These are phyloP conservation scores for Halcyon malimbica DNA, from an alignment of 2,113 vertebrate genomes.

Conservation along the genomic window DNA sequence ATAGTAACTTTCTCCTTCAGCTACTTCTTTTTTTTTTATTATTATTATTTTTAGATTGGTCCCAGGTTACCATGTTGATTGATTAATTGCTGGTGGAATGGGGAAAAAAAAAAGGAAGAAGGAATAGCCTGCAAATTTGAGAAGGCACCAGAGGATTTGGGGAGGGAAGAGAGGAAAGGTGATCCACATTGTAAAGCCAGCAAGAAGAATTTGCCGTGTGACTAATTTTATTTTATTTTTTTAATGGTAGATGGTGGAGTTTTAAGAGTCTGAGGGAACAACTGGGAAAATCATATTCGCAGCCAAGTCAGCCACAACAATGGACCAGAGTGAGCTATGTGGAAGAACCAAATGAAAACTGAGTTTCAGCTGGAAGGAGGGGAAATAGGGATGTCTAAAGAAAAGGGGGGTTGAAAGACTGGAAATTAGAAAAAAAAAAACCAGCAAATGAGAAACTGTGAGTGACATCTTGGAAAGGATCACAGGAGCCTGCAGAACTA, in stretches of 20 bases:
- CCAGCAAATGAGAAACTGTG: background rate
- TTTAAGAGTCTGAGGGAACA: background rate
- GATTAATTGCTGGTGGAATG: background rate
- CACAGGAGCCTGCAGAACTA: accelerated
- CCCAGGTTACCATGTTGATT: background rate
- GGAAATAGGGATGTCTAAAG: background rate
- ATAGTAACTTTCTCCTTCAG: background rate
- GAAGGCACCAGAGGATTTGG: background rate
- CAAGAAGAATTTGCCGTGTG: background rate
- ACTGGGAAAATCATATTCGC: background rate
- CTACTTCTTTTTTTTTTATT: background rate
- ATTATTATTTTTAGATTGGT: background rate
- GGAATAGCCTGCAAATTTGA: background rate
- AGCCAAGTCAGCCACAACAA: background rate
- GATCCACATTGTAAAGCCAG: background rate
- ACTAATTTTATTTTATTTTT: background rate
- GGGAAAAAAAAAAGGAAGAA: background rate
- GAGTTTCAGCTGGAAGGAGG: background rate
- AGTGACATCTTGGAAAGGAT: background rate
- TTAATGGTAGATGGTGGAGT: background rate
- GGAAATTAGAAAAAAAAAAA: background rate
- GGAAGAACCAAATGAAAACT: background rate
- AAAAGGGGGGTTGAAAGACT: background rate
- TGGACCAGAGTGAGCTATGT: background rate
- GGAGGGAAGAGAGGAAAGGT: background rate